These are phyloP conservation scores for Polydrusus pterygomalis DNA, from an alignment of 2,888 invertebrate genomes.

Conservation along the genomic window DNA sequence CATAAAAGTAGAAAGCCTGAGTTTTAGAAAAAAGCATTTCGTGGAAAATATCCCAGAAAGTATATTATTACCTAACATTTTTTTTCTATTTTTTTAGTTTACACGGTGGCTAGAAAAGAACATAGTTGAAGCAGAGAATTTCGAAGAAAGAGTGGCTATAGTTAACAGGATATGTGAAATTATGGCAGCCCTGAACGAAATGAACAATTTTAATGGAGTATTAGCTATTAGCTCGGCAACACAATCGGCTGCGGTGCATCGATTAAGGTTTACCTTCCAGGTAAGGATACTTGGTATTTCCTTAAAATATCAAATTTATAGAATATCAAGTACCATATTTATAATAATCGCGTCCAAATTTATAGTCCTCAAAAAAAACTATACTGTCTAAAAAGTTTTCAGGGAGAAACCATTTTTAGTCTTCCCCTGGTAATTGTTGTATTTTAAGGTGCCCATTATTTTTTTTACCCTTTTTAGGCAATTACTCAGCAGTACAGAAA, in stretches of 20 bases:
- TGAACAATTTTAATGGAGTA: constrained; percentile 99
- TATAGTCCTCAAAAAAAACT: no score
- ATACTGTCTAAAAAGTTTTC: no score
- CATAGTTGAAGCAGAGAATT: constrained; percentile 95
- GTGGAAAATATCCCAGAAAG: no score
- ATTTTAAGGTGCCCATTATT: constrained; percentile 42
- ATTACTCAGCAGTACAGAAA: constrained; percentile 85
- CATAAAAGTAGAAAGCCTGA: no score
- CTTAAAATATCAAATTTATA: no score
- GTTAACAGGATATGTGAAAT: constrained; percentile 94
- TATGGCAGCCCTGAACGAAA: constrained; percentile 94
- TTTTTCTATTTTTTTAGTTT: constrained; percentile 77
- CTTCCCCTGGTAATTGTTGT: no score
- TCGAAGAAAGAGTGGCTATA: constrained; percentile 95
- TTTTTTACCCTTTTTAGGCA: constrained; percentile 71
- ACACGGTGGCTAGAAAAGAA: constrained; percentile 97
- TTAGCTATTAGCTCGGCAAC: constrained; percentile 94
- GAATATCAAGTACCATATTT: no score
- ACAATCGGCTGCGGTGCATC: constrained; percentile 92
- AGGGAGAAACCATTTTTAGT: no score
- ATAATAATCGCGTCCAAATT: no score
- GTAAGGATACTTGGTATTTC: constrained; percentile 69
- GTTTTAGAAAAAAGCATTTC: no score
- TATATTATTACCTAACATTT: no score
- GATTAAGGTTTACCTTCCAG: constrained; percentile 88